Evolutionary conservation across 2,888 invertebrate genomes (phyloP), one percentile per base, ranked within the genome.

Genomic region (Entomobrya multifasciata): DNA sequence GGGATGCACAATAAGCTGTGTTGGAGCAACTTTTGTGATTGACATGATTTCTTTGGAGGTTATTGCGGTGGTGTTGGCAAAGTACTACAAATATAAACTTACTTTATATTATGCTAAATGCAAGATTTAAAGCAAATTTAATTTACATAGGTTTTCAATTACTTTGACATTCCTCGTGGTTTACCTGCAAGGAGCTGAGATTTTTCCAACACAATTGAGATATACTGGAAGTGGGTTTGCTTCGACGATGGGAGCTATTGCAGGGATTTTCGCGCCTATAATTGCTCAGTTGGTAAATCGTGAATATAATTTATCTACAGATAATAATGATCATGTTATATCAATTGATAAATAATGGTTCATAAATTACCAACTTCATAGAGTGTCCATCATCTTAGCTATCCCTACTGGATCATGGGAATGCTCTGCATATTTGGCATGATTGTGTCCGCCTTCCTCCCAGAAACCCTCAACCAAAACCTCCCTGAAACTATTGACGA

Each of bases 181-280:
- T 36, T 94, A 94, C 91, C 92, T 95, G 77, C 94, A 95, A 89
- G 94, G 94, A 80, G 93, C 95, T 92, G 95, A 95, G 92, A 93
- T 95, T 25, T 95, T 95, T 92, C 95, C 95, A 0, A 87, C 95
- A 0, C 94, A 94, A 90, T 92, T 95, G 44, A 93, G 95, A 20
- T 95, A 95, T 91, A 94, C 95, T 5, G 95, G 95, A 76, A 94
- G 94, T 90, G 94, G 95, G 0, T 91, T 95, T 85, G 94, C 95
- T 30, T 93, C 94, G 80, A 93, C 95, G 49, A 91, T 94, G 65
- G 94, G 94, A 8, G 94, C 94, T 91, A 93, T 93, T 27, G 92
- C 94, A 65, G 93, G 94, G 17, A 93, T 94, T n/a, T 90, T 94
- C 62, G 94, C 94, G 0, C 95, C 95, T 0, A 95, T 94, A 91